Percentiles rank a stretch among this genome's conserved stretches.
Evolutionary conservation across 2,113 vertebrate genomes (phyloP).

Genomic region (Anolis carolinensis): DNA sequence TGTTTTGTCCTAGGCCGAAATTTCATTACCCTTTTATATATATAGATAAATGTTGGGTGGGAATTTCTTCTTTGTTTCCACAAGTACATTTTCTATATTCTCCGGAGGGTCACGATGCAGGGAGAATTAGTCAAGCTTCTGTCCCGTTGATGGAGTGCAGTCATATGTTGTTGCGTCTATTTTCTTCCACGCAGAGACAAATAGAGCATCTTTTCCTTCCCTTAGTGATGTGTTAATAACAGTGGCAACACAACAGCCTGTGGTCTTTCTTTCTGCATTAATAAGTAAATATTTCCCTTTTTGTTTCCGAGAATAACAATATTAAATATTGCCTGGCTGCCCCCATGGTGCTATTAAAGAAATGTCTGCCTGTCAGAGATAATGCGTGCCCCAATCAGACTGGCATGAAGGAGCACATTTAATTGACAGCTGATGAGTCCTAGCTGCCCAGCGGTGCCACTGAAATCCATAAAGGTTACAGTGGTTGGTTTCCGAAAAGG

Average conservation of each 20-base stretch:
- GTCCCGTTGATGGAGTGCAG: neutral
- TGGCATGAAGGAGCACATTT: constrained; percentile 39
- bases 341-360: neutral
- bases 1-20: too few species aligned
- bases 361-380: constrained; percentile 30
- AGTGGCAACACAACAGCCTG: neutral
- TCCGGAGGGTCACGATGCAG: neutral
- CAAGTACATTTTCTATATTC: neutral
- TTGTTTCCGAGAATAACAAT: neutral
- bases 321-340: neutral
- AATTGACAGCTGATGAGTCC: constrained; percentile 51
- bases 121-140: neutral
- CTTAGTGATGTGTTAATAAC: neutral
- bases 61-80: neutral
- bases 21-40: too few species aligned
- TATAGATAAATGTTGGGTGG: too few species aligned
- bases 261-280: neutral
- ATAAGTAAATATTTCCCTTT: neutral
- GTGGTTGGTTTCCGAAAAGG: constrained; percentile 34
- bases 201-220: neutral
- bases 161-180: neutral
- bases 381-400: constrained; percentile 31
- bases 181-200: neutral
- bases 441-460: constrained; percentile 47
- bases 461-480: constrained; percentile 28